Base-by-base conservation (phyloP, 2,113 vertebrate genomes). In the Aleadryas rufinucha region DNA sequence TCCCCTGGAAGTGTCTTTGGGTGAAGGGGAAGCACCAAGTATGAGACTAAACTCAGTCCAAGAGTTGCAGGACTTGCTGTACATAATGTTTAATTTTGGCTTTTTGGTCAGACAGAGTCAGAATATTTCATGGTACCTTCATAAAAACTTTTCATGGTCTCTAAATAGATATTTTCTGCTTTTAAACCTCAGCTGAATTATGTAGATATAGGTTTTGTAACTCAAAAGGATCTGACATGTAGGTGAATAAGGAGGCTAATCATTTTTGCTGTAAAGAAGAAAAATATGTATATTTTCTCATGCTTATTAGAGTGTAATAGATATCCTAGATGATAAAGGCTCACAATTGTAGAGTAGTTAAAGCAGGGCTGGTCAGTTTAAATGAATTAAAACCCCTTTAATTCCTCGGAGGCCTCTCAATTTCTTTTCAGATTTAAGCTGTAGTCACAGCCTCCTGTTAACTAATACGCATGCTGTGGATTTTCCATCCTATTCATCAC, bases 401-500 rank as follows among this genome's bases (percentile, higher is more conserved):
- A 95, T 93, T 97, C 94, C 95, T 93, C 4, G 1, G 88, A 95
- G 93, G 56, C 64, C 69, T 95, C 84, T 94, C 57, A 14, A 87
- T 95, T 97, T 94, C 88, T 87, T 70, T 82, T 90, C 89, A 87
- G 72, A 87, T 95, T 96, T 95, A 60, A 97, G 79, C 83, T 84
- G 60, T 89, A 95, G 95, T 94, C 95, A 96, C 95, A 95, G 81
- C 64, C 90, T 87, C 54, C 72, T 84, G 91, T 84, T 96, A 95
- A 70, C 75, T 95, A 96, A 95, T 97, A 95, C 3, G 2, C 84
- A 90, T 79, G 65, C 91, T 93, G 94, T 75, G 90, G 91, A 89
- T 95, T 96, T 95, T 96, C 94, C 93, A 63, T 95, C 86, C 85
- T 97, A 85, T 95, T 84, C 81, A 95, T 97, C 92, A 96, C 61